These are phyloP conservation scores for Volucella zonaria DNA, from an alignment of 2,888 invertebrate genomes.

Conservation along the genomic window DNA sequence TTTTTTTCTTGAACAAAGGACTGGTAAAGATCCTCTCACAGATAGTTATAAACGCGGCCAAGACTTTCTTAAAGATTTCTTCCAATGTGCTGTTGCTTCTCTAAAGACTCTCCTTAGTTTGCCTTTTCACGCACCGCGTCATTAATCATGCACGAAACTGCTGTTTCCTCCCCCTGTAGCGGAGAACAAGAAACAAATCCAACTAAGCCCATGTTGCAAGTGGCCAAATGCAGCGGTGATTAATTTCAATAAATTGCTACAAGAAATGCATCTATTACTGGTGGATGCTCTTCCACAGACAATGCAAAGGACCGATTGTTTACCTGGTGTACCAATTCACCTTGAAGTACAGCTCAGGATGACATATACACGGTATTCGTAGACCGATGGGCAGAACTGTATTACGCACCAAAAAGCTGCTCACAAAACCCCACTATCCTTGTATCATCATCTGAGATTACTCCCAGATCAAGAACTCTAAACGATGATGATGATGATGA, in stretches of 20 bases:
- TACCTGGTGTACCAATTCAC: conserved; percentile 73
- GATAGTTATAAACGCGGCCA: conserved; percentile 29
- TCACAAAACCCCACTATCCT: conserved; percentile 44
- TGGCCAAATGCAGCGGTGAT: conserved; percentile 66
- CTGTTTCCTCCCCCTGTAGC: conserved; percentile 50
- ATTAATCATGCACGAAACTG: conserved; percentile 70
- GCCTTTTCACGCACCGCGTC: conserved; percentile 71
- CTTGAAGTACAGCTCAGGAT: conserved; percentile 69
- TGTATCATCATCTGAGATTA: conserved; percentile 68
- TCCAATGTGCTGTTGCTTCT: background rate
- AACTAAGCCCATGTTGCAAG: conserved; percentile 24
- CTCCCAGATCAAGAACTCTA: conserved; percentile 69
- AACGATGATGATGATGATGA: conserved; percentile 65
- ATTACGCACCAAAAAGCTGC: conserved; percentile 63
- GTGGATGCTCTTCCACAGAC: conserved; percentile 53
- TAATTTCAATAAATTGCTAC: conserved; percentile 74
- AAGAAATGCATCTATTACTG: conserved; percentile 73
- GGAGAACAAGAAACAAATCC: conserved; percentile 48
- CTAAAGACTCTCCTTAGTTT: conserved; percentile 27
- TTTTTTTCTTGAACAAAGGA: conserved; percentile 54
- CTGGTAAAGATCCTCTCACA: conserved; percentile 42
- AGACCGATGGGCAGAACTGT: conserved; percentile 69
- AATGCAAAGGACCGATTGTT: conserved; percentile 73
- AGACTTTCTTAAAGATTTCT: conserved; percentile 41
- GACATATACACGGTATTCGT: conserved; percentile 68